Base-by-base conservation (phyloP, 1,140 invertebrate genomes). In the Magallana ariakensis region DNA sequence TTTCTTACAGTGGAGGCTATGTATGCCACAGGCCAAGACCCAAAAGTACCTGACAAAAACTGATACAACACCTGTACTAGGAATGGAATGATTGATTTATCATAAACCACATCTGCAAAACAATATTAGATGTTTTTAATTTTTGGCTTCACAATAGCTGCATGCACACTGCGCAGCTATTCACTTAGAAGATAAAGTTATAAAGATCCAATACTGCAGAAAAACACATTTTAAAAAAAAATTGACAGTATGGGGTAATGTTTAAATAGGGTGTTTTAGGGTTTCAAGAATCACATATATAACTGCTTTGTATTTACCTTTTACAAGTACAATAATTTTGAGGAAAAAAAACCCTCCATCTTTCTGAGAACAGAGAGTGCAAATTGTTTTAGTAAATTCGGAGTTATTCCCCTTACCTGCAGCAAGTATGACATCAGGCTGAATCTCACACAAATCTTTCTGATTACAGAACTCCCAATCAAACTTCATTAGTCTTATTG, bases 1-100 rank as follows among this genome's bases (percentile, higher is more conserved):
- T 92, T 93, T 16, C 93, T 88, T n/a, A 94, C 89, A 15, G 93
- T 93, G 11, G 92, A 93, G n/a, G 93, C 92, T 19, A 94, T 87
- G 66, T 91, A 93, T 11, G 92, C 93, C 19, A 90, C 89, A 57
- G 90, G 85, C 46, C 81, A 81, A 16, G 70, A 56, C 15, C 84
- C 83, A 16, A 83, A 62, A 5, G 85, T 58, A 16, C 85, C 26
- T 6, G 90, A 87, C 10, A 94, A 87, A 16, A 93, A 83, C 56
- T 62, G 85, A 62, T 90, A 87, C 55, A 94, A 84, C 15, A 94
- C 87, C 16, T 85, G 87, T 22, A 93, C 91, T 11, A 94, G 87
- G 15, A 89, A 89, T 56, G 93, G 91, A 56, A 93, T 93, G 13
- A 94, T 90, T 26, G 90, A 87, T n/a, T 86, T 89, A 70, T 94